phyloP scores from a whole-genome alignment of 2,113 vertebrate species.

The Forbesichthys papilliferus region DNA sequence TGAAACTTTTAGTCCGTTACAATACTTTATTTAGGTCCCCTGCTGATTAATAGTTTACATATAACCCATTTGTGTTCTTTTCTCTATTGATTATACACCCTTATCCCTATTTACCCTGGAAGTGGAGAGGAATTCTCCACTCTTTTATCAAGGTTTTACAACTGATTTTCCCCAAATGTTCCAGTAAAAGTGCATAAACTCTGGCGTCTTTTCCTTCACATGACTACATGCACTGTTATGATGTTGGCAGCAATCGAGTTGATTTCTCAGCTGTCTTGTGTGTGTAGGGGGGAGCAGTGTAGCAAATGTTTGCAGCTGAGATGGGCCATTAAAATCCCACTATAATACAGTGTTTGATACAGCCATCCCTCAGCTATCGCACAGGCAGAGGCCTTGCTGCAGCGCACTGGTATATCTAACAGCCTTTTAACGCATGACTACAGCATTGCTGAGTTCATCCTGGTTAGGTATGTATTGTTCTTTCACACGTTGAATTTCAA shows the following conservation, averaged over 20 bases:
- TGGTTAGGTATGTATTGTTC: no score
- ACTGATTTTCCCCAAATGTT: not conserved
- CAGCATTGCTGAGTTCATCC: no score
- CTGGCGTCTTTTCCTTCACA: not conserved
- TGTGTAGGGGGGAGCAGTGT: slow-evolving; percentile 3
- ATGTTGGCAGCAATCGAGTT: not conserved
- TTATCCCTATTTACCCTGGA: slow-evolving; percentile 7
- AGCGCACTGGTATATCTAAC: not conserved
- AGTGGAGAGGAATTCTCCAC: not conserved
- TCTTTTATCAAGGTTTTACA: not conserved
- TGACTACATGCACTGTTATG: not conserved
- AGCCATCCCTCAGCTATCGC: not conserved
- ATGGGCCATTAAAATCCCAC: slow-evolving; percentile 32
- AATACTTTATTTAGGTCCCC: slow-evolving; percentile 20
- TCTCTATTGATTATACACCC: slow-evolving; percentile 26
- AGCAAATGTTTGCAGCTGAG: slow-evolving; percentile 5
- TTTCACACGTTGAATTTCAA: no score
- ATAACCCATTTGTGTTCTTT: slow-evolving; percentile 12
- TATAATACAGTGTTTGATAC: slow-evolving; percentile 30
- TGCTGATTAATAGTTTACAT: slow-evolving; percentile 37
- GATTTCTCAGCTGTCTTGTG: slow-evolving; percentile 5
- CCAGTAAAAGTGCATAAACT: not conserved
- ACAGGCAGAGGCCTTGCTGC: slow-evolving; percentile 8
- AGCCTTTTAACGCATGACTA: no score
- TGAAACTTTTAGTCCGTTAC: slow-evolving; percentile 19